Evolutionary conservation across 2,797 vertebrate species (phyloP).

Genomic region (Cheirogaleus major): DNA sequence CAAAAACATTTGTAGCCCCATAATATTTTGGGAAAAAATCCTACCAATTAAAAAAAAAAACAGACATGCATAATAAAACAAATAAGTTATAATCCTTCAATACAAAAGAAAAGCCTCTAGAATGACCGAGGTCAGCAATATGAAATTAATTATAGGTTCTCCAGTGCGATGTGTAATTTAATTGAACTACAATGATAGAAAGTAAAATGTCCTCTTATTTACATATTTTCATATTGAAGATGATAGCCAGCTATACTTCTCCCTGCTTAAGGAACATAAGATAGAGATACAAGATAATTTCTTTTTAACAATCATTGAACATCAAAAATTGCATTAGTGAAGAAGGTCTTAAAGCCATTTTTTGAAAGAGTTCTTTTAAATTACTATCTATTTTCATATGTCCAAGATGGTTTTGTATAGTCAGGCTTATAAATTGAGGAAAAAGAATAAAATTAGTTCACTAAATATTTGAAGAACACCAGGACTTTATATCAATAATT

Average conservation of each 20-base stretch:
- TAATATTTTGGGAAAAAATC: too few species aligned
- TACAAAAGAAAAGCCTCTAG: neutral
- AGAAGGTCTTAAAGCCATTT: neutral
- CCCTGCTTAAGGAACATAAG: neutral
- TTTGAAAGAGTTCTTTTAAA: constrained; percentile 29
- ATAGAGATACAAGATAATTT: neutral
- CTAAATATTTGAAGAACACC: neutral
- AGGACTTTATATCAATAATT: constrained; percentile 23
- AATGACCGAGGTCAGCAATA: neutral
- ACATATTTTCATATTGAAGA: neutral
- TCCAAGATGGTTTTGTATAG: neutral
- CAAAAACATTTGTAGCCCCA: too few species aligned
- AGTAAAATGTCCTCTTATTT: neutral
- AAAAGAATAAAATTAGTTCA: constrained; percentile 20
- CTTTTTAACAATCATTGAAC: neutral
- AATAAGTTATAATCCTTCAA: neutral
- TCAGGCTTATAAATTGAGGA: neutral
- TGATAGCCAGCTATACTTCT: neutral
- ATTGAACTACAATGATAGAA: neutral
- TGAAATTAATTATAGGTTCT: neutral
- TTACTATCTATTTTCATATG: constrained; percentile 35
- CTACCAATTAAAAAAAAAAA: neutral
- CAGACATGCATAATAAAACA: too few species aligned
- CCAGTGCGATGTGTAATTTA: neutral
- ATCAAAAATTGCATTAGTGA: neutral